Conservation (phyloP, 2,113 vertebrate genomes). For the Callospermophilus lateralis region DNA sequence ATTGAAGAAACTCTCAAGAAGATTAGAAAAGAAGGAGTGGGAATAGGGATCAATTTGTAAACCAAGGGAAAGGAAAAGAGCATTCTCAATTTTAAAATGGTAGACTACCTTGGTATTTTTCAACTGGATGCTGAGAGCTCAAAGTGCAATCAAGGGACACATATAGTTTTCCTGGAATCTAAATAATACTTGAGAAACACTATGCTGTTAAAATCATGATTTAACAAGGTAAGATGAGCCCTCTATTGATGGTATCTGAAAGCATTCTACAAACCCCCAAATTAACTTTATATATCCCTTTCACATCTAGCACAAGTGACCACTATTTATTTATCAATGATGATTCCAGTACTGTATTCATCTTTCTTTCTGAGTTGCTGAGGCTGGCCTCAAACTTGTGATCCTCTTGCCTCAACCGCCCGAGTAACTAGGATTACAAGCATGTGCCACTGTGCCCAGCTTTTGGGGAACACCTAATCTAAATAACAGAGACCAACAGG, state of each 20-base stretch:
- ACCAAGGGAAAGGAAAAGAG: not conserved
- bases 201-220: not conserved
- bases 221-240: not conserved
- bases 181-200: not conserved
- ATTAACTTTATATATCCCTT: not conserved
- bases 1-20: not conserved
- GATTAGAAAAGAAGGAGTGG: not conserved
- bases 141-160: not conserved
- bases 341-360: not conserved
- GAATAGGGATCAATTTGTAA: accelerated
- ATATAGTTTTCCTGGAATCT: not conserved
- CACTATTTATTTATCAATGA: not conserved
- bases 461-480: no score
- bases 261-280: not conserved
- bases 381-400: no score
- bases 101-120: not conserved
- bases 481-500: no score
- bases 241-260: not conserved
- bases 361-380: not conserved
- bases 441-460: no score
- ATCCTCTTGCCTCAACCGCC: no score
- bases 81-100: not conserved
- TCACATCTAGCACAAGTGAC: not conserved
- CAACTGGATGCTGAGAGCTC: not conserved
- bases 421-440: no score